These are phyloP conservation scores for Meiosimyza decipiens DNA, from an alignment of 2,888 invertebrate species.

Conservation along the genomic window DNA sequence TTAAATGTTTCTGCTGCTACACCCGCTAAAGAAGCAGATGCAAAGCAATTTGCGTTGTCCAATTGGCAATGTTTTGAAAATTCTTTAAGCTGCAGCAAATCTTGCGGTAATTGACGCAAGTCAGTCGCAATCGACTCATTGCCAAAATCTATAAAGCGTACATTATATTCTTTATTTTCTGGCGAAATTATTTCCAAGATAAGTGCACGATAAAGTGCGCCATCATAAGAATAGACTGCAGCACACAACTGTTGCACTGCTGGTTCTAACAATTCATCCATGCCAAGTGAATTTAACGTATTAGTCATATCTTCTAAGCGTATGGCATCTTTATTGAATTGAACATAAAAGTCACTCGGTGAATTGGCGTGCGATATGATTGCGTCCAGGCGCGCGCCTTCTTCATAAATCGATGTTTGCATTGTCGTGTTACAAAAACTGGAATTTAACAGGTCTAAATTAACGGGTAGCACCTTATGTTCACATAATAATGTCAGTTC, in stretches of 20 bases:
- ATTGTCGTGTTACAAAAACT: slow-evolving; percentile 48
- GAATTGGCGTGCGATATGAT: slow-evolving; percentile 79
- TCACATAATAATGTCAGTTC: slow-evolving; percentile 71
- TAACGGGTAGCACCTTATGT: slow-evolving; percentile 46
- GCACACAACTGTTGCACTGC: slow-evolving; percentile 71
- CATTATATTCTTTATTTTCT: slow-evolving; percentile 75
- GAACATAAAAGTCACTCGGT: slow-evolving; percentile 81
- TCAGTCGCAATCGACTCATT: slow-evolving; percentile 71
- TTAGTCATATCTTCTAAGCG: slow-evolving; percentile 70
- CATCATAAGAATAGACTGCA: slow-evolving; percentile 83
- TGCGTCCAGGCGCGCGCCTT: slow-evolving; percentile 63
- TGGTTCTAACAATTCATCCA: slow-evolving; percentile 43
- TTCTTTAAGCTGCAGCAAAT: slow-evolving; percentile 70
- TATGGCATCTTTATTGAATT: slow-evolving; percentile 72
- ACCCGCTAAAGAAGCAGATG: slow-evolving; percentile 4
- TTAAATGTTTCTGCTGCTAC: slow-evolving; percentile 55
- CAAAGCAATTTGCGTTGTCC: slow-evolving; percentile 67
- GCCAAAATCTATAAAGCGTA: slow-evolving; percentile 79
- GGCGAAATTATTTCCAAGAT: slow-evolving; percentile 72
- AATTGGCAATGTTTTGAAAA: slow-evolving; percentile 73
- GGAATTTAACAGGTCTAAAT: slow-evolving; percentile 39
- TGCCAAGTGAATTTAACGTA: slow-evolving; percentile 43
- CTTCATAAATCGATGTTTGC: slow-evolving; percentile 46
- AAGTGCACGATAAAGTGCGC: slow-evolving; percentile 89
- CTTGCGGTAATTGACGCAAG: slow-evolving; percentile 72